These are phyloP conservation scores for Scomber colias DNA, from an alignment of 2,113 vertebrate genomes.

Conservation along the genomic window DNA sequence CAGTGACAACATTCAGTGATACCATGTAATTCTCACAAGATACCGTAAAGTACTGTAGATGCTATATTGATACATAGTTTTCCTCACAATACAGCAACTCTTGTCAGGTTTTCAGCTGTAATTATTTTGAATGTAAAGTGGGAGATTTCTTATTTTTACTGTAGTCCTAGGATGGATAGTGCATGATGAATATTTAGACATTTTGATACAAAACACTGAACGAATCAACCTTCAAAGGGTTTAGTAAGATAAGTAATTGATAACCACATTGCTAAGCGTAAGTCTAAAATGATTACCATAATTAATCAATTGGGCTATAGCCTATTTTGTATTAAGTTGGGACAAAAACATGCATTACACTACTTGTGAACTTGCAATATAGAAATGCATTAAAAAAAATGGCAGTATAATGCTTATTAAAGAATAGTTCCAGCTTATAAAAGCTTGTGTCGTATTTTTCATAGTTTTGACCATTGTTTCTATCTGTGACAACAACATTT, in stretches of 20 bases:
- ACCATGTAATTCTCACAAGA: conserved; percentile 47
- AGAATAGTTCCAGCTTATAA: background rate
- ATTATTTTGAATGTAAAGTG: conserved; percentile 22
- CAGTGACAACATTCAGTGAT: conserved; percentile 59
- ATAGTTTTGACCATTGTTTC: background rate
- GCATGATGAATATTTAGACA: conserved; percentile 55
- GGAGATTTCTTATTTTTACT: conserved; percentile 2
- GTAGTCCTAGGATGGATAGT: conserved; percentile 24
- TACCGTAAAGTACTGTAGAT: conserved; percentile 44
- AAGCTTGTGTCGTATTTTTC: conserved; percentile 29
- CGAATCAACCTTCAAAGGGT: conserved; percentile 58
- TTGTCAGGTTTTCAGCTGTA: conserved; percentile 7
- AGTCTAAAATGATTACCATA: conserved; percentile 23
- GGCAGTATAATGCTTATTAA: background rate
- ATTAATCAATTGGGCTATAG: conserved; percentile 5
- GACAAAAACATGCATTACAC: conserved; percentile 36
- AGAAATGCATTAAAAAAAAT: background rate
- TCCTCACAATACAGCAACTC: conserved; percentile 27
- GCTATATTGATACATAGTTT: conserved; percentile 42
- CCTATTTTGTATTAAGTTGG: conserved; percentile 19
- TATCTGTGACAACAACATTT: background rate
- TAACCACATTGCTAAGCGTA: conserved; percentile 18
- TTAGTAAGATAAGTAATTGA: conserved; percentile 46
- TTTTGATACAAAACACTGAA: conserved; percentile 75
- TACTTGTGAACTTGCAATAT: background rate